A percentile compares a stretch with the other conserved stretches of the same genome.
Evolutionary conservation across 2,888 invertebrate species (phyloP).

Genomic region (Nomada fucata): DNA sequence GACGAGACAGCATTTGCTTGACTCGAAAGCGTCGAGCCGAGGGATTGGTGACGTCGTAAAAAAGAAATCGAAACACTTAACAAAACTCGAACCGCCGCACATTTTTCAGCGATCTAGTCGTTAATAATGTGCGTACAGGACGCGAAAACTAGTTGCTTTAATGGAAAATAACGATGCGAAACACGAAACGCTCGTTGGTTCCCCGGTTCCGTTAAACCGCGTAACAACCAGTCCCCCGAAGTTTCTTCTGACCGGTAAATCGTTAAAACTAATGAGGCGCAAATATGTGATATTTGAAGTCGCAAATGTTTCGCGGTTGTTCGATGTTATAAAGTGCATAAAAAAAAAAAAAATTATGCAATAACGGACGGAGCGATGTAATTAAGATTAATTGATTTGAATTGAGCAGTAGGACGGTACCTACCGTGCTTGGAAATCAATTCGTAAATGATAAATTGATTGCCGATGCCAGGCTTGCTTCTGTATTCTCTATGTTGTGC

Average conservation of each 20-base stretch:
- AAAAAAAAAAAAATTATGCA: too few relatives aligned
- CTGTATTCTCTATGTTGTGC: too few relatives aligned
- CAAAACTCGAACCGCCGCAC: too few relatives aligned
- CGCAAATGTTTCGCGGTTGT: too few relatives aligned
- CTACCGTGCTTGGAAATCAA: neutral
- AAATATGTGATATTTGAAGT: neutral
- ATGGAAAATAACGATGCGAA: neutral
- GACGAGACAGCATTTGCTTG: neutral
- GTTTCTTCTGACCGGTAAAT: neutral
- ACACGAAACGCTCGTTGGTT: neutral
- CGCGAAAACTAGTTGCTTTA: constrained; percentile 3
- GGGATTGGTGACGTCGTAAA: neutral
- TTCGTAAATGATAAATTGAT: constrained; percentile 5
- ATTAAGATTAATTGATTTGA: constrained; percentile 6
- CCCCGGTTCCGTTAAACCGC: neutral
- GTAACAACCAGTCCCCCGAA: neutral
- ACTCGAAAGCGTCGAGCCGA: neutral
- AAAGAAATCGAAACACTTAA: too few relatives aligned
- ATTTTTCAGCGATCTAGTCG: too few relatives aligned
- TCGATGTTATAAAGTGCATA: too few relatives aligned
- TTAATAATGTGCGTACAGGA: neutral
- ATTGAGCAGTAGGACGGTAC: neutral
- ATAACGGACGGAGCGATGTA: neutral
- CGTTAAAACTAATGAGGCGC: too few relatives aligned
- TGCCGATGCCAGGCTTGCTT: neutral